Base-by-base conservation (phyloP, 37 sponge, comb jelly and placozoan genomes). In the Spongia lamella region DNA sequence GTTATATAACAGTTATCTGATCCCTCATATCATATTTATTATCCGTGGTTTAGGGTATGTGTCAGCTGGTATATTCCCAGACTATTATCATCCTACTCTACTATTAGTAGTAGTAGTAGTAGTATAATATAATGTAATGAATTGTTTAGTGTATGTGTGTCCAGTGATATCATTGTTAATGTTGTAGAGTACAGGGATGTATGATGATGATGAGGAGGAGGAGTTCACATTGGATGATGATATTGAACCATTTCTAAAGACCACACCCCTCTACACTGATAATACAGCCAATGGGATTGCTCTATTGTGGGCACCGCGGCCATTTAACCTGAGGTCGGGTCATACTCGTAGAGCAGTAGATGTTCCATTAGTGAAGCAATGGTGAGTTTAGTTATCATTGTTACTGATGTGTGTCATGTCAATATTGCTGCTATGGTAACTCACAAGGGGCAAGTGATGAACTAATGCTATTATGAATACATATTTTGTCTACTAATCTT, bases 261-360 rank as follows among this genome's bases (percentile, higher is more conserved):
- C 89, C 59, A 87, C 88, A 7, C 96, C 99, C 21, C 93, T 98
- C 53, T 98, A 95, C 89, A 95, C 93, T 7, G 99, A 98, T 73
- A 98, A 92, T 88, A 98, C 99, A 21, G 96, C 99, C 62, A 92
- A 95, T 57, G 99, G 99, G 55, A 86, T 98, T 32, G 86, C 91
- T 57, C 82, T 98, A 7, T 80, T 98, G 17, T 98, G 99, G 99
- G 93, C 99, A 30, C 99, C 96, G 1, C 86, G 94, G 1, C 99
- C 99, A 50, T 98, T 98, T 83, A 95, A 98, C 85, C 74, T 88
- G 15, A 72, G 99, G 36, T 88, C 90, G 20, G 96, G 93, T 0
- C 77, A 87, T 4, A 93, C 93, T 21, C 79, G 99, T n/a, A 83
- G 99, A 66, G 93, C 96, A 16, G 39, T 95, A 30, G 99, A 98